Evolutionary conservation across 1,140 invertebrate species (phyloP), one percentile per base, ranked within the genome.

Genomic region (Campodea augens): DNA sequence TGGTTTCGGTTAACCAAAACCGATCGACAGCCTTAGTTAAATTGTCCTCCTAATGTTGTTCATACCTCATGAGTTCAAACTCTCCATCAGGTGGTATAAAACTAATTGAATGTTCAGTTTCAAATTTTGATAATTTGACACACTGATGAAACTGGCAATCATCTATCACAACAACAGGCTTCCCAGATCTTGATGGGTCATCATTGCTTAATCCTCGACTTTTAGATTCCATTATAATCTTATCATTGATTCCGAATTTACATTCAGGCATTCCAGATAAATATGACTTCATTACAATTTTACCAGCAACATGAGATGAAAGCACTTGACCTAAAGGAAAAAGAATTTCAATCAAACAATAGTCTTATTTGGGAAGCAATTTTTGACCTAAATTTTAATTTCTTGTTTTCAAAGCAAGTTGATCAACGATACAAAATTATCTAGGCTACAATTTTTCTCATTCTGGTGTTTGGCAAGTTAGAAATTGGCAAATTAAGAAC

Each of bases 121-220:
- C 96, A 66, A 99, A 99, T 72, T 99, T 99, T 56, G 89, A 95
- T 25, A 99, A 71, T 64, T 98, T 99, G 5, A 99, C 96, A 64
- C 96, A 99, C 62, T 99, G 96, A 69, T 99, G 95, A 67, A 99
- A 99, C 67, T 99, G 96, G 58, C 95, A 98, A 67, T 98, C 96
- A 58, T 99, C 96, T 52, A 99, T 99, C 7, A 97, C 96, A 44
- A 99, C 95, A 12, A 96, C 85, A 0, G 90, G 86, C 65, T 92
- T 92, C 36, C 85, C 86, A 22, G 82, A 83, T 44, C 87, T 71
- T 7, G 81, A 77, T 15, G 82, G 75, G 55, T 95, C 89, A 47
- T 96, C 92, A 19, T 77, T 69, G 45, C 69, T 68, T 46, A 72
- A 72, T 58, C 75, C 81, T 64, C 74, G 74, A 4, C 90, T 88